Evolutionary conservation across 37 sponge, comb jelly and placozoan species (phyloP), one percentile per base, ranked within the genome.

Genomic region (Chondrilla cf. caribensis): DNA sequence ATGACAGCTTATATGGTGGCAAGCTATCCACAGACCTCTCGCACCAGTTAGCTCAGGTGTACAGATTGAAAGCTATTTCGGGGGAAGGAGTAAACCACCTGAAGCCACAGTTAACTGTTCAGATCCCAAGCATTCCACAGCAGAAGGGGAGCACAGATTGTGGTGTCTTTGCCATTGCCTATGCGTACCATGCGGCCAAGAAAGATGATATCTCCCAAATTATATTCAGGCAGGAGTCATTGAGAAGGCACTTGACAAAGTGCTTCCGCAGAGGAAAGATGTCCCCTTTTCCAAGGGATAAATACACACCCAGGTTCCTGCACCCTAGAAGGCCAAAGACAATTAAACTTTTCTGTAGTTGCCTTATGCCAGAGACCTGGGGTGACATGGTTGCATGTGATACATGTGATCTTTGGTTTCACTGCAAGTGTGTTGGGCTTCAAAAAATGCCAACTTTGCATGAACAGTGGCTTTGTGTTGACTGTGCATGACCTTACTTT

Each of bases 121-220:
- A 64, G 8, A 26, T 64, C 8, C 66, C 66, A 64, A 25, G 8
- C 28, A n/a, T 64, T 25, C 66, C 22, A 64, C 66, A 64, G 66
- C 66, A 64, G 66, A 22, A 26, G 26, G 66, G 28, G 8, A 25
- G 22, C 66, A 64, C 66, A 64, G n/a, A 44, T 43, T 77, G 78
- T 77, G 78, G 51, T 14, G 2, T 77, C 22, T 41, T 42, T 77
- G 78, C 78, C 24, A 77, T 77, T 40, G 78, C 78, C 3, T 77
- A 24, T 42, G 66, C n/a, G 25, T 64, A 25, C 66, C 66, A 64
- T 64, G 18, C 66, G 9, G 66, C 66, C 22, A 64, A 26, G 66
- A n/a, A n/a, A n/a, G 66, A 64, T 14, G 66, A 64, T 22, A 22
- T 41, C 1, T 24, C 43, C 38, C n/a, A 43, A 29, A 77, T 39